Conservation (phyloP, 2,797 vertebrate species). For the Peromyscus eremicus region DNA sequence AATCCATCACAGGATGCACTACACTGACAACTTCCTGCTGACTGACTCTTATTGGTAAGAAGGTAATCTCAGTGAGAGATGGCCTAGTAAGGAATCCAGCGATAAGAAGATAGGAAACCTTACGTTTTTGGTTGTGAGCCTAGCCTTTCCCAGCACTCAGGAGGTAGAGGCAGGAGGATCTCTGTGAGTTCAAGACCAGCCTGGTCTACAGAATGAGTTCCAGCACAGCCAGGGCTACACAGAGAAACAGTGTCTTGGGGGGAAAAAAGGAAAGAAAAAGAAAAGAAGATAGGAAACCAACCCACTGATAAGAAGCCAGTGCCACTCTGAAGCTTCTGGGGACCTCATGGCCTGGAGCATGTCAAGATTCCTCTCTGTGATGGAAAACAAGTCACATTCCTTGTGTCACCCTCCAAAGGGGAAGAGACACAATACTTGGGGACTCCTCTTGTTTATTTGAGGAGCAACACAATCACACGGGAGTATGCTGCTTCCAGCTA, state of each 20-base stretch:
- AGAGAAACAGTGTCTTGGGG: not conserved
- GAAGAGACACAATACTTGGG: not conserved
- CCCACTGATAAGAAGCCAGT: not conserved
- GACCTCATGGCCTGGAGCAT: not conserved
- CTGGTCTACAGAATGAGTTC: not conserved
- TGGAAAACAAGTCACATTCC: not conserved
- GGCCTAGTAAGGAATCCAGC: not conserved
- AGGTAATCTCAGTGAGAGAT: not conserved
- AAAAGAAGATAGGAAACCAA: not conserved
- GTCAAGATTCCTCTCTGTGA: not conserved
- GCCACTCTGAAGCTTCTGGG: not conserved
- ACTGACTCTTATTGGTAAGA: not conserved
- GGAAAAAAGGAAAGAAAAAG: not conserved
- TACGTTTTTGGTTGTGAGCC: not conserved
- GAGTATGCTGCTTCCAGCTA: not conserved
- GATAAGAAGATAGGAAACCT: not conserved
- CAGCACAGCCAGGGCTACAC: not conserved
- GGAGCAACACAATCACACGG: not conserved
- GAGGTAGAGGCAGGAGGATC: not conserved
- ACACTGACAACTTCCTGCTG: not conserved
- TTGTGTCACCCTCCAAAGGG: not conserved
- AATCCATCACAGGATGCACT: not conserved
- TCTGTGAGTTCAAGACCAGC: not conserved
- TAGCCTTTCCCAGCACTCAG: not conserved
- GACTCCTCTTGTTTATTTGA: not conserved